Percentiles rank a stretch among this genome's conserved stretches.
These are phyloP conservation scores for Perodicticus potto DNA, from an alignment of 2,797 vertebrate genomes.

Conservation along the genomic window DNA sequence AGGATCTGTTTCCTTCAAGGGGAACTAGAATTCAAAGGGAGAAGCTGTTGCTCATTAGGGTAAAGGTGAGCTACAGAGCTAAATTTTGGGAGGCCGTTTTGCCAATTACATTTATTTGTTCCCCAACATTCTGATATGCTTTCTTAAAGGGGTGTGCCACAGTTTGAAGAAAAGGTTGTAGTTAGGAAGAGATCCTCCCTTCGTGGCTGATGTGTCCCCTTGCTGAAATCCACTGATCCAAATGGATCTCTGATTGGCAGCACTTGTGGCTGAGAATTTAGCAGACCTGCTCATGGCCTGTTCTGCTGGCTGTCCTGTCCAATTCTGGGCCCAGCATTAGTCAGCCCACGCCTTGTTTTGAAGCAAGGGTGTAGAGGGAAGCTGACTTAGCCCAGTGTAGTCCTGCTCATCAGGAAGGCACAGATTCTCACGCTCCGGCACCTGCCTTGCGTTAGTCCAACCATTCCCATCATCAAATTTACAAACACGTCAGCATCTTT, in stretches of 20 bases:
- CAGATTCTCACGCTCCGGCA: background rate
- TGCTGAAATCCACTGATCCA: background rate
- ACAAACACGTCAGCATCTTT: background rate
- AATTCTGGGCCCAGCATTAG: background rate
- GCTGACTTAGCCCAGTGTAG: background rate
- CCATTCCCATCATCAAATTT: background rate
- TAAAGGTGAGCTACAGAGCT: background rate
- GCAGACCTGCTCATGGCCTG: background rate
- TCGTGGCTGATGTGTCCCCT: background rate
- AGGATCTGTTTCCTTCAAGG: background rate
- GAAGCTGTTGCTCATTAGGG: background rate
- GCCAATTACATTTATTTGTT: background rate
- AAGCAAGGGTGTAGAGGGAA: background rate
- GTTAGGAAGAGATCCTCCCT: background rate
- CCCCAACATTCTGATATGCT: background rate
- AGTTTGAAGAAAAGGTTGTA: background rate
- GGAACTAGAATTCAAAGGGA: conserved; percentile 3
- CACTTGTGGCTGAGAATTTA: background rate
- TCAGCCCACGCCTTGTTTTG: background rate
- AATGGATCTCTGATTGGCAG: background rate
- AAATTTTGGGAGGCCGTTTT: background rate
- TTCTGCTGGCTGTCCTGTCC: background rate
- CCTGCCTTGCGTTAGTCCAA: background rate
- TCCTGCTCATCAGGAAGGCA: background rate
- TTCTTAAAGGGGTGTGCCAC: background rate